Evolutionary conservation across 2,113 vertebrate genomes (phyloP), one percentile per base, ranked within the genome.

Genomic region (Erythrocercus mccallii): DNA sequence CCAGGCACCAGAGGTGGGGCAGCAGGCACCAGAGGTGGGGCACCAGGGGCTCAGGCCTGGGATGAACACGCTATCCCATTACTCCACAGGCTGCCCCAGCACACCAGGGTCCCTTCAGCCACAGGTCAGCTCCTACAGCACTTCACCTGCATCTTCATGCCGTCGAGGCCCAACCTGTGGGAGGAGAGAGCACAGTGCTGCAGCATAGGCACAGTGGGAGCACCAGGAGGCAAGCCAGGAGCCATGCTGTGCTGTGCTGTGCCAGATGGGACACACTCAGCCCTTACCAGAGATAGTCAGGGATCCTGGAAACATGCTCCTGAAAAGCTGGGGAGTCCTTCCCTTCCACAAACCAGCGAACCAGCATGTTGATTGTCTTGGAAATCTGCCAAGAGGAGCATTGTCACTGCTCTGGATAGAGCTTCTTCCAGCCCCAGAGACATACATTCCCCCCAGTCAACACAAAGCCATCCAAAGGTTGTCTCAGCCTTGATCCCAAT

Each of bases 111-210:
- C 83, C 81, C 81, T 80, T 70, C 54, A 81, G 79, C 60, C 79
- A 80, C 57, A 91, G 62, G 15, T 48, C 73, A 72, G 72, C 33
- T 91, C 61, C 89, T 53, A 54, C 35, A 83, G 84, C 58, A 64
- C 62, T 96, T 98, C 93, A 99, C 99, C 99, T 99, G 99, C 99
- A 99, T 99, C 96, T 99, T 99, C 98, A 99, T 98, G 40, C 99
- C 99, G 6, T 99, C 99, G 5, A 99, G 96, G 47, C 99, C 99
- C 93, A 99, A 79, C 99, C 99, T 99, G 97, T 13, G 91, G 95
- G 66, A 95, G 87, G 51, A 72, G 61, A 97, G 65, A 95, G 71
- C 54, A 85, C 14, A 88, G 64, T 10, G 82, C 76, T 96, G 85
- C 42, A 92, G 53, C 2, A 3, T 31, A 85, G 73, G 70, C 84